Percentiles rank a stretch among this genome's conserved stretches.
phyloP scores from a whole-genome alignment of 2,113 vertebrate genomes.

The Cyphomyrus plagiostoma region DNA sequence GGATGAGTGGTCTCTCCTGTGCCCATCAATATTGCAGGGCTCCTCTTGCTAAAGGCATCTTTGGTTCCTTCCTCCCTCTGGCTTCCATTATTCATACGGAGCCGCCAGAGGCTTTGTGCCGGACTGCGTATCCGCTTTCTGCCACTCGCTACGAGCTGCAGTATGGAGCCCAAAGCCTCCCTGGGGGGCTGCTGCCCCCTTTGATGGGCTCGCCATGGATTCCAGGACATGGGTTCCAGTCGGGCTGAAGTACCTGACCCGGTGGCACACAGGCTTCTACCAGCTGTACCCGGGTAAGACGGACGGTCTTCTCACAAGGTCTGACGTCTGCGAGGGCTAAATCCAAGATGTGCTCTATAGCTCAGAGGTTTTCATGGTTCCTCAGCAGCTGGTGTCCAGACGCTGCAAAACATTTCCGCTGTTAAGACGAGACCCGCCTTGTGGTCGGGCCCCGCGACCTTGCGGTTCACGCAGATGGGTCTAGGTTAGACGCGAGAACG shows the following conservation, averaged over 20 bases:
- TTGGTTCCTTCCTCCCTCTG: constrained; percentile 53
- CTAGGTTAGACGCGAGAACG: background rate
- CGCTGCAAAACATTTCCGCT: background rate
- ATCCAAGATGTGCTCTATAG: background rate
- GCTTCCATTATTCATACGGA: constrained; percentile 79
- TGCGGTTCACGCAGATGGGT: background rate
- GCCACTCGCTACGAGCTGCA: constrained; percentile 19
- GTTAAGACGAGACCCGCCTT: background rate
- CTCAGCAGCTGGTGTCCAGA: background rate
- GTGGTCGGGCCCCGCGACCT: background rate
- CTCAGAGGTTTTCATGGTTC: background rate
- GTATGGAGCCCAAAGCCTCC: background rate
- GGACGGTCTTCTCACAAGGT: background rate
- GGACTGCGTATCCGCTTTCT: constrained; percentile 57
- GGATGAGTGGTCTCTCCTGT: constrained; percentile 28
- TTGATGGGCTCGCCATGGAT: constrained; percentile 68
- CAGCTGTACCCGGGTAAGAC: constrained; percentile 87
- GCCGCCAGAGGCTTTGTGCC: constrained; percentile 56
- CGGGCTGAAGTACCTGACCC: constrained; percentile 78
- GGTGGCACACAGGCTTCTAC: constrained; percentile 89
- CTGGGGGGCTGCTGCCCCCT: constrained; percentile 17
- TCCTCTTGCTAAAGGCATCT: constrained; percentile 45
- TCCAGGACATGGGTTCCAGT: constrained; percentile 78
- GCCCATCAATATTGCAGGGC: constrained; percentile 67
- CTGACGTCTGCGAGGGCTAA: background rate